phyloP scores from a whole-genome alignment of 1,140 invertebrate species.

The Lucilia sericata region DNA sequence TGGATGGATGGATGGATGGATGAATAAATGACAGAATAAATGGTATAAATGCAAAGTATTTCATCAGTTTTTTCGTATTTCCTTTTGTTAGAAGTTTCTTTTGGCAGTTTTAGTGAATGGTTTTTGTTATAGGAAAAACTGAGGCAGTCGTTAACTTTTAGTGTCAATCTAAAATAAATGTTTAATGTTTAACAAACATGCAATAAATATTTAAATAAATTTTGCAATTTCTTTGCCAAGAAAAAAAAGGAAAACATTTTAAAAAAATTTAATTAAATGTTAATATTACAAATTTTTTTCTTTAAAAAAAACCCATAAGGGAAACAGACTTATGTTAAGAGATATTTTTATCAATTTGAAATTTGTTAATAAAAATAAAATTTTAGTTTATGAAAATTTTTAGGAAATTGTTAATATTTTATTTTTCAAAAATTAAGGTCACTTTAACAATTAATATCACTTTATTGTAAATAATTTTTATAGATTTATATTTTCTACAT shows the following conservation, averaged over 20 bases:
- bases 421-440: no score
- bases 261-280: no score
- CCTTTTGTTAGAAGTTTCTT: not conserved
- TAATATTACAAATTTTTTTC: no score
- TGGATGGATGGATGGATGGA: not conserved
- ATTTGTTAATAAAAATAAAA: no score
- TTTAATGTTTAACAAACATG: conserved; percentile 13
- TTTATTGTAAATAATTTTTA: not conserved
- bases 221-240: not conserved
- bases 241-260: no score
- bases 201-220: conserved; percentile 1
- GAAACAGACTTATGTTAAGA: no score
- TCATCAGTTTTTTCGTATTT: not conserved
- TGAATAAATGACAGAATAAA: not conserved
- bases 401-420: no score
- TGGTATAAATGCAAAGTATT: conserved; percentile 20
- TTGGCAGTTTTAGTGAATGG: not conserved
- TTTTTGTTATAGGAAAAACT: not conserved
- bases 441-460: no score
- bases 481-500: not conserved
- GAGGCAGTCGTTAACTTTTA: conserved; percentile 36
- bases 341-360: no score
- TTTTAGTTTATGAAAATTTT: no score
- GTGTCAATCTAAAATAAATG: conserved; percentile 40
- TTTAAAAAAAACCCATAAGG: no score